Percentiles rank a stretch among this genome's conserved stretches.
Evolutionary conservation across 2,888 invertebrate genomes (phyloP).

Genomic region (Gari tellinella): DNA sequence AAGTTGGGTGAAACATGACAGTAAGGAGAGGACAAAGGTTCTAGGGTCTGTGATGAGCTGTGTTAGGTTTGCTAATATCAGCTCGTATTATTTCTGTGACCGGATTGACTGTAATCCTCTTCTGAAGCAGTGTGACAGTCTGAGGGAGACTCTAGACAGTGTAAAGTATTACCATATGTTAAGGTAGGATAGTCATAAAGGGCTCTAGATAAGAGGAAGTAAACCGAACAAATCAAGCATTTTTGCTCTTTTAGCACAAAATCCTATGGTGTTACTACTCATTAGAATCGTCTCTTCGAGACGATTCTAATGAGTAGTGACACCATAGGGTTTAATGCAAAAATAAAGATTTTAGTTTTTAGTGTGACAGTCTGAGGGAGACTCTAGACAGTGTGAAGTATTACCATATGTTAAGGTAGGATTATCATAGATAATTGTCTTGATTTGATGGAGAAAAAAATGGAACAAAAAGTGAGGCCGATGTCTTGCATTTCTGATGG

Average conservation of each 20-base stretch:
- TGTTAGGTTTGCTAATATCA: conserved; percentile 82
- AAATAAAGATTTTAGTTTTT: too few relatives aligned
- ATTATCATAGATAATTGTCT: too few relatives aligned
- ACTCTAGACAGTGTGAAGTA: conserved; percentile 76
- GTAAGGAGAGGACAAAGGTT: conserved; percentile 58
- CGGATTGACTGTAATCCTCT: conserved; percentile 75
- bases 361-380: conserved; percentile 63
- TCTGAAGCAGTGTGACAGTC: conserved; percentile 64
- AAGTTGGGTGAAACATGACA: conserved; percentile 76
- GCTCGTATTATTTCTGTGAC: conserved; percentile 83
- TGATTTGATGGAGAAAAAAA: too few relatives aligned
- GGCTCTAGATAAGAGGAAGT: too few relatives aligned
- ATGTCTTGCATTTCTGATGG: too few relatives aligned
- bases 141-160: conserved; percentile 69
- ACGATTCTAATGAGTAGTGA: too few relatives aligned
- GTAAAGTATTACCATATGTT: conserved; percentile 82
- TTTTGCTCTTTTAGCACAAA: too few relatives aligned
- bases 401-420: conserved; percentile 79
- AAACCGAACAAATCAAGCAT: too few relatives aligned
- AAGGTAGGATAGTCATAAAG: conserved; percentile 43
- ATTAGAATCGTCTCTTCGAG: too few relatives aligned
- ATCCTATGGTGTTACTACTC: too few relatives aligned
- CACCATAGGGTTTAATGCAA: too few relatives aligned
- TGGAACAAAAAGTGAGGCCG: too few relatives aligned
- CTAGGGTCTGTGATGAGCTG: conserved; percentile 77